Conservation (phyloP, 2,888 invertebrate genomes). For the Dasypogon diadema region DNA sequence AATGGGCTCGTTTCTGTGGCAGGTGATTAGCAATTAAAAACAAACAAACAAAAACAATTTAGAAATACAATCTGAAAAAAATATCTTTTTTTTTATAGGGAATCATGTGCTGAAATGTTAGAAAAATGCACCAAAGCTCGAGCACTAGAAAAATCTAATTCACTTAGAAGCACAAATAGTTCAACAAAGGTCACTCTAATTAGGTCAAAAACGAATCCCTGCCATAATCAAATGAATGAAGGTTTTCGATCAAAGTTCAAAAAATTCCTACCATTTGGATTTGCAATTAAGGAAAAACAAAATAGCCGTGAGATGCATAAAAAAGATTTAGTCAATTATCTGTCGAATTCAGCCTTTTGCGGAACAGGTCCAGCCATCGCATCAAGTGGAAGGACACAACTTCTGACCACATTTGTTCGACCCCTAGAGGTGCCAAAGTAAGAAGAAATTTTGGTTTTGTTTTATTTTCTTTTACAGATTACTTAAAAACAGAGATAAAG, state of each 20-base stretch:
- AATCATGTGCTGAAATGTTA: slow-evolving; percentile 79
- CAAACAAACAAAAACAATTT: too few relatives aligned
- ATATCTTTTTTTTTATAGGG: slow-evolving; percentile 60
- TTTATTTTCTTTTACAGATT: slow-evolving; percentile 22
- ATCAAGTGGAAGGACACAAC: slow-evolving; percentile 51
- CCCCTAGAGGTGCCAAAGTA: slow-evolving; percentile 58
- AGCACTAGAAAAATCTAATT: slow-evolving; percentile 67
- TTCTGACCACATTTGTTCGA: slow-evolving; percentile 51
- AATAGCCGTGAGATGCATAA: slow-evolving; percentile 2
- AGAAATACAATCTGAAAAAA: too few relatives aligned
- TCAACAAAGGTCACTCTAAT: slow-evolving; percentile 41
- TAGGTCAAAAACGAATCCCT: slow-evolving; percentile 55
- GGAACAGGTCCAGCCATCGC: slow-evolving; percentile 52
- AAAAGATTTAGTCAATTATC: slow-evolving; percentile 56
- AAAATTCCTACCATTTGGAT: slow-evolving; percentile 56
- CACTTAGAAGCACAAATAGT: not conserved
- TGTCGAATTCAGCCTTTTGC: slow-evolving; percentile 56
- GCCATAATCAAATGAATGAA: slow-evolving; percentile 47
- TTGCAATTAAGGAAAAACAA: slow-evolving; percentile 54
- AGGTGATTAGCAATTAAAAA: too few relatives aligned
- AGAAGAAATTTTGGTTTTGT: slow-evolving; percentile 27
- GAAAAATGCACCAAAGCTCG: slow-evolving; percentile 75
- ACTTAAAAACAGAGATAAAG: not conserved
- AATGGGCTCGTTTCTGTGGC: slow-evolving; percentile 82
- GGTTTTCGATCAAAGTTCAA: slow-evolving; percentile 57